These are phyloP conservation scores for Ariolimax columbianus DNA, from an alignment of 2,888 invertebrate species.

Conservation along the genomic window DNA sequence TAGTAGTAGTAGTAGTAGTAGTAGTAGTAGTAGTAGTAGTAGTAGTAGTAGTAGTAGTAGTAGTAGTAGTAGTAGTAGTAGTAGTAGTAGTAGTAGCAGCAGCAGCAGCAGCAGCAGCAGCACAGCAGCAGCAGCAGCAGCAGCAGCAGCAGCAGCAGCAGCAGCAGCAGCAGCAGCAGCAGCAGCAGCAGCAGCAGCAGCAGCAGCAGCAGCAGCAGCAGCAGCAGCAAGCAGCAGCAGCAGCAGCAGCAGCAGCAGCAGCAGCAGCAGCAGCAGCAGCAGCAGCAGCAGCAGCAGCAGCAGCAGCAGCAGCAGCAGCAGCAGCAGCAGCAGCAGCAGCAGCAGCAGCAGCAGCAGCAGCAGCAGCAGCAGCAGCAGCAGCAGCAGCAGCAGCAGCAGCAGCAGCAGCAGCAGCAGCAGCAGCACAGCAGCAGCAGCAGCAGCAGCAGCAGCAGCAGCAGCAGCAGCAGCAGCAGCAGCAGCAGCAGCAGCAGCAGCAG, in stretches of 20 bases:
- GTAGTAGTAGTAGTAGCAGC: not conserved
- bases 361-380: not conserved
- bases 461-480: not conserved
- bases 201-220: not conserved
- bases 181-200: not conserved
- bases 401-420: too few species aligned
- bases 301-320: not conserved
- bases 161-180: not conserved
- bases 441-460: too few species aligned
- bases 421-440: too few species aligned
- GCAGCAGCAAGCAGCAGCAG: too few species aligned
- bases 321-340: not conserved
- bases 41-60: not conserved
- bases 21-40: not conserved
- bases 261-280: conserved; percentile 8
- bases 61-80: not conserved
- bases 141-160: not conserved
- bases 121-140: too few species aligned
- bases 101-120: not conserved
- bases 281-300: not conserved
- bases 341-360: not conserved
- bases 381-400: too few species aligned
- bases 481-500: not conserved
- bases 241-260: not conserved
- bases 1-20: conserved; percentile 1